Percentiles rank a stretch among this genome's conserved stretches.
These are phyloP conservation scores for Cyanoderma ruficeps DNA, from an alignment of 2,113 vertebrate genomes.

Conservation along the genomic window DNA sequence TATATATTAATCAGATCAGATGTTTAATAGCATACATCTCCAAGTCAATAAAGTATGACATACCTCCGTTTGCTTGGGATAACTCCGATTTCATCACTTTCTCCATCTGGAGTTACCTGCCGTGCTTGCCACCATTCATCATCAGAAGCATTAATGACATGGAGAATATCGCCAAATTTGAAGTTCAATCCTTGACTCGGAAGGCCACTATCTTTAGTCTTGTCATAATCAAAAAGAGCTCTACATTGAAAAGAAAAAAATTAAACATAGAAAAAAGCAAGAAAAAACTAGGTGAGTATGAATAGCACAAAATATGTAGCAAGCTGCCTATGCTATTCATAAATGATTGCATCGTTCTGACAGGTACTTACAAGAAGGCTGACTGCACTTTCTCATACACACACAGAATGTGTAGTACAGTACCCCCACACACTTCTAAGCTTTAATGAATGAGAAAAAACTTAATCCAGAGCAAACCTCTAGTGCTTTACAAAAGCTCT, in stretches of 20 bases:
- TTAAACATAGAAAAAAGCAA: background rate
- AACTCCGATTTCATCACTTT: slow-evolving; percentile 83
- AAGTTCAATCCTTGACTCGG: slow-evolving; percentile 86
- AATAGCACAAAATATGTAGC: background rate
- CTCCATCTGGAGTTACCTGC: slow-evolving; percentile 80
- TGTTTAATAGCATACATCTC: background rate
- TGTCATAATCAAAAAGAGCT: slow-evolving; percentile 86
- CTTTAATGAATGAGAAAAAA: background rate
- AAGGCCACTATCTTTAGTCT: slow-evolving; percentile 85
- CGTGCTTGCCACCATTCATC: slow-evolving; percentile 87
- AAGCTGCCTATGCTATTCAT: background rate
- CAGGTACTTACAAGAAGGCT: background rate
- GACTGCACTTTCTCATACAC: background rate
- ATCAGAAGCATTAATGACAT: slow-evolving; percentile 85
- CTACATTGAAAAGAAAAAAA: slow-evolving; percentile 56
- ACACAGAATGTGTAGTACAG: background rate
- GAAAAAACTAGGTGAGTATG: background rate
- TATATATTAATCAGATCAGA: background rate
- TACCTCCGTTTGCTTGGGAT: slow-evolving; percentile 86
- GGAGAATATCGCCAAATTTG: slow-evolving; percentile 83
- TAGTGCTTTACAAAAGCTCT: background rate
- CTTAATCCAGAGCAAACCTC: background rate
- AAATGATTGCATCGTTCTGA: background rate
- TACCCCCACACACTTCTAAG: background rate
- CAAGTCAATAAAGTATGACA: background rate